Evolutionary conservation across 2,888 invertebrate species (phyloP).

Genomic region (Podotricha telesiphe): DNA sequence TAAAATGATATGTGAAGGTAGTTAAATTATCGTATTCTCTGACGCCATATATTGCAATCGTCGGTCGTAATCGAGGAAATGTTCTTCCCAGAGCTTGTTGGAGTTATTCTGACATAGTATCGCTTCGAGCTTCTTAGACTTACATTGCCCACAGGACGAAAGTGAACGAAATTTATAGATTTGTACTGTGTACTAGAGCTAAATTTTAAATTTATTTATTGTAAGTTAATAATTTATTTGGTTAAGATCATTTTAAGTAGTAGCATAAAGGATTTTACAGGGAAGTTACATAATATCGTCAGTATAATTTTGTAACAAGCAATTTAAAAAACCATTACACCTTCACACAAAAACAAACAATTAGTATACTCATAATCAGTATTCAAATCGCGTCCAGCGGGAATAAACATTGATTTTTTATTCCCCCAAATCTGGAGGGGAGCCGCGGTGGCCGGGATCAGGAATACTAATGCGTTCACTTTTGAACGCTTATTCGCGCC

Average conservation of each 20-base stretch:
- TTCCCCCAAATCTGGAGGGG: constrained; percentile 76
- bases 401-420: constrained; percentile 84
- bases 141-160: constrained; percentile 71
- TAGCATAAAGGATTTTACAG: neutral
- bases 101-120: constrained; percentile 55
- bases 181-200: constrained; percentile 53
- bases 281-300: constrained; percentile 6
- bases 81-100: constrained; percentile 41
- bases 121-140: constrained; percentile 57
- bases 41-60: constrained; percentile 40
- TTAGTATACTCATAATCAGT: constrained; percentile 78
- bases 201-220: constrained; percentile 8
- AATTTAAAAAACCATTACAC: constrained; percentile 38
- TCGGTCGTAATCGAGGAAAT: constrained; percentile 39
- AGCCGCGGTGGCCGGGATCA: constrained; percentile 65
- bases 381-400: constrained; percentile 77
- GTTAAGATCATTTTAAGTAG: too few relatives aligned
- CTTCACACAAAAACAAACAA: constrained; percentile 65
- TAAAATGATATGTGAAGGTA: constrained; percentile 80
- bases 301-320: constrained; percentile 20
- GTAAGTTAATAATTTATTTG: neutral
- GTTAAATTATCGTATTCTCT: constrained; percentile 47
- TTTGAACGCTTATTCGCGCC: constrained; percentile 81
- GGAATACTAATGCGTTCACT: constrained; percentile 83
- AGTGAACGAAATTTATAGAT: constrained; percentile 79